A percentile compares a stretch with the other conserved stretches of the same genome.
Conservation (phyloP, 2,888 invertebrate species). For the Lumbricus terrestris region DNA sequence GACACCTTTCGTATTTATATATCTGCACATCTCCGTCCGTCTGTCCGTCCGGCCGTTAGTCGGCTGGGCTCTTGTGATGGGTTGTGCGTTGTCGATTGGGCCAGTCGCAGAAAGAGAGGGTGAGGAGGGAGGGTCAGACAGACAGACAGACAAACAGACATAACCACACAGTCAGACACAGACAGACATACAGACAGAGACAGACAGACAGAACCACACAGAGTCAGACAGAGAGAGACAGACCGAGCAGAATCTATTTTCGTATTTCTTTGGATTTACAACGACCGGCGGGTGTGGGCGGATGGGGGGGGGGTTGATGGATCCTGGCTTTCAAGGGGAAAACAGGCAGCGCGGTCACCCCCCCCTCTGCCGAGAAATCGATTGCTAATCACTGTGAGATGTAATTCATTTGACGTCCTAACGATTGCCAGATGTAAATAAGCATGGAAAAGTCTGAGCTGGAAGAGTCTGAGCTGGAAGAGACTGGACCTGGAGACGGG, state of each 20-base stretch:
- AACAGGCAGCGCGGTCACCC: not conserved
- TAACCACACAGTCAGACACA: no score
- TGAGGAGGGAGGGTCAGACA: not conserved
- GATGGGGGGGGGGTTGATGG: not conserved
- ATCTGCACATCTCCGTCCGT: not conserved
- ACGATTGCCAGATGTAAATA: not conserved
- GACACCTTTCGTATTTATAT: not conserved
- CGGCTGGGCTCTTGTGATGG: not conserved
- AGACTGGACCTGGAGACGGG: not conserved
- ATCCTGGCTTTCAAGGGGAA: not conserved
- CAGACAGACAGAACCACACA: no score
- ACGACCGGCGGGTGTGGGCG: not conserved
- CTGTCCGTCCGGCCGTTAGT: no score
- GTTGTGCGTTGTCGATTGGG: not conserved
- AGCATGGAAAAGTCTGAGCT: not conserved
- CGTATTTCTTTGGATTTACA: not conserved
- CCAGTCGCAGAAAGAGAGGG: not conserved
- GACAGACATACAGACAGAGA: no score
- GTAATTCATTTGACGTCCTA: constrained; percentile 3
- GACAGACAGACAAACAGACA: not conserved
- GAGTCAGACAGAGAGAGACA: not conserved
- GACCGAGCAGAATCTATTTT: not conserved
- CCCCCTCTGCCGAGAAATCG: not conserved
- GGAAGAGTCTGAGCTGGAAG: not conserved
- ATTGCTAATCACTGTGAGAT: not conserved